A percentile compares a stretch with the other conserved stretches of the same genome.
phyloP scores from a whole-genome alignment of 2,113 vertebrate species.

The Odocoileus hemionus region DNA sequence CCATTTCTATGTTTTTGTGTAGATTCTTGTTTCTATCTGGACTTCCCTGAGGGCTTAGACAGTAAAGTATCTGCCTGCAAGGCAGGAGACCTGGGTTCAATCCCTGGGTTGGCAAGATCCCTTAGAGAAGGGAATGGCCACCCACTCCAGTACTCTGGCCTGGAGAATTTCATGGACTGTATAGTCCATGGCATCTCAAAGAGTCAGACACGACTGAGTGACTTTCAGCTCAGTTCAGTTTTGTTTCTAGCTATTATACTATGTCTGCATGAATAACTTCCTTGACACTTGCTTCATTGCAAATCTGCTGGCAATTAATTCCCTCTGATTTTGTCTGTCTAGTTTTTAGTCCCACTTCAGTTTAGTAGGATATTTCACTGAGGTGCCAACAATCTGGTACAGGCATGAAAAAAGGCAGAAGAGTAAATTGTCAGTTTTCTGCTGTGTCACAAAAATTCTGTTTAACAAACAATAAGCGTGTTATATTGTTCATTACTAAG shows the following conservation, averaged over 20 bases:
- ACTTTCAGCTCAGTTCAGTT: not conserved
- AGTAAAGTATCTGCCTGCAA: not conserved
- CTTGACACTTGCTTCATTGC: not conserved
- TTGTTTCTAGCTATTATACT: not conserved
- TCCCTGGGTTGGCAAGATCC: not conserved
- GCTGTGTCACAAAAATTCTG: not conserved
- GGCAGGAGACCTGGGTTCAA: not conserved
- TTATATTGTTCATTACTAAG: not conserved
- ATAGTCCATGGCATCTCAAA: not conserved
- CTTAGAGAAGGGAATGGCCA: not conserved
- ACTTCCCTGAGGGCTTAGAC: not conserved
- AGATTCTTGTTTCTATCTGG: not conserved
- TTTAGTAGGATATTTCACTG: not conserved
- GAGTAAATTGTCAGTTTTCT: not conserved
- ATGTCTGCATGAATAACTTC: not conserved
- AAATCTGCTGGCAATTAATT: not conserved
- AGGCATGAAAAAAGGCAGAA: not conserved
- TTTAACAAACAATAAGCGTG: not conserved
- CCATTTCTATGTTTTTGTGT: not conserved
- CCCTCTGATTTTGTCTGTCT: not conserved
- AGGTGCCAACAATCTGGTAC: not conserved
- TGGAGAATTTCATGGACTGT: not conserved
- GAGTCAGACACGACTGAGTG: not conserved
- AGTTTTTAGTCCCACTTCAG: not conserved
- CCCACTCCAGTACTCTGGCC: not conserved